phyloP scores from a whole-genome alignment of 2,888 invertebrate species.

The Metellina segmentata region DNA sequence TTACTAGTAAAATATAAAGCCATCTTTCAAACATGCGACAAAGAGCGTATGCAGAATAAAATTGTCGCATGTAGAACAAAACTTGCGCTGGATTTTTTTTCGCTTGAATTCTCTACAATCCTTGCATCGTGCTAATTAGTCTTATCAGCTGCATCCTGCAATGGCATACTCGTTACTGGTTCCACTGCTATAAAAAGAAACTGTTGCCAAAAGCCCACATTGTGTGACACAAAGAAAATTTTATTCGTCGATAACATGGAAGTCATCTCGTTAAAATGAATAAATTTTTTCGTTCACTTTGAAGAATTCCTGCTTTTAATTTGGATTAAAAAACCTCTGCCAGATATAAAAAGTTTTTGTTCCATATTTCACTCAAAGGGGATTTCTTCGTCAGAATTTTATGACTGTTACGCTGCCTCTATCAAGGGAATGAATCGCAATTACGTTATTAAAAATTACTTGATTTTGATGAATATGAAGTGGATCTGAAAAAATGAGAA shows the following conservation, averaged over 20 bases:
- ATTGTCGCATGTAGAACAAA: neutral
- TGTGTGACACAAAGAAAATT: conserved; percentile 20
- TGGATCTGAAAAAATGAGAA: neutral
- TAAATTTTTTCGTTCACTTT: conserved; percentile 5
- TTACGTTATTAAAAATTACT: neutral
- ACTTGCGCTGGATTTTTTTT: neutral
- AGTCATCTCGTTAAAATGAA: conserved; percentile 24
- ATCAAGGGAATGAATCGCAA: neutral
- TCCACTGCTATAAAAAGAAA: neutral
- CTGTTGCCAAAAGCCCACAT: neutral
- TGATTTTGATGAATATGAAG: neutral
- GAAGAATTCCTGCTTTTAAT: conserved; percentile 16
- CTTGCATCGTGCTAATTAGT: conserved; percentile 12
- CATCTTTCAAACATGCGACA: conserved; percentile 26
- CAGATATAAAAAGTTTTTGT: neutral
- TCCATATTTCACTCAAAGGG: neutral
- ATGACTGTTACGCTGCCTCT: neutral
- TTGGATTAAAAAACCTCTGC: neutral
- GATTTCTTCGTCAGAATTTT: neutral
- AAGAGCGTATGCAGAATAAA: conserved; percentile 20
- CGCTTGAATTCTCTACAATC: neutral
- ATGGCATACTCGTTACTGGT: neutral
- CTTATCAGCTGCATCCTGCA: conserved; percentile 12
- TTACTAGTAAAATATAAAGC: neutral
- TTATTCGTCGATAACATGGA: conserved; percentile 11